Percentiles rank a stretch among this genome's conserved stretches.
These are phyloP conservation scores for Scaptomyza montana DNA, from an alignment of 1,140 invertebrate species.

Conservation along the genomic window DNA sequence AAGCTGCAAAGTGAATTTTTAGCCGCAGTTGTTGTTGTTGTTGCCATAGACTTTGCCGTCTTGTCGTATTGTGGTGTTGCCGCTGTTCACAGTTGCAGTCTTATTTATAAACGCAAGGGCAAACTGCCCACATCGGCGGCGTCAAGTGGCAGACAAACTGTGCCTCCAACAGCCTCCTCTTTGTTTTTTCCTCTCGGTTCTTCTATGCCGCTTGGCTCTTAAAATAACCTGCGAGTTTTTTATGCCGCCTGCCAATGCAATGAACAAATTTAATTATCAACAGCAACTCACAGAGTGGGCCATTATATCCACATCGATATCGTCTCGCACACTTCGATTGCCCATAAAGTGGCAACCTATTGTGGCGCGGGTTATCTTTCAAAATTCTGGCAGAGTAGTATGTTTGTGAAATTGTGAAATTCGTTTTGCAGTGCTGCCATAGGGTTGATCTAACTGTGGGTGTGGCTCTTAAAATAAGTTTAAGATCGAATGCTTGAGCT, in stretches of 20 bases:
- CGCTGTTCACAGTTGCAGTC: constrained; percentile 57
- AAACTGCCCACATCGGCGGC: constrained; percentile 58
- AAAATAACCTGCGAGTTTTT: constrained; percentile 46
- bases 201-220: constrained; percentile 13
- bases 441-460: too few relatives aligned
- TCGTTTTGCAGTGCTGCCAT: too few relatives aligned
- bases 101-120: constrained; percentile 79
- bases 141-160: constrained; percentile 34
- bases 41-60: constrained; percentile 42
- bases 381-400: neutral
- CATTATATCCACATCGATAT: constrained; percentile 20
- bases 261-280: constrained; percentile 73
- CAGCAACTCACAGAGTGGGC: constrained; percentile 35
- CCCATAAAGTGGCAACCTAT: constrained; percentile 15
- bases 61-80: constrained; percentile 1
- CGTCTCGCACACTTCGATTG: neutral
- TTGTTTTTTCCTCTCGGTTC: neutral
- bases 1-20: constrained; percentile 39
- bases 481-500: too few relatives aligned
- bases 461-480: too few relatives aligned
- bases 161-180: constrained; percentile 24
- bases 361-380: constrained; percentile 14
- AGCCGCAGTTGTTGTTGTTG: constrained; percentile 20
- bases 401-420: neutral
- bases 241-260: constrained; percentile 48